Evolutionary conservation across 2,113 vertebrate species (phyloP), one percentile per base, ranked within the genome.

Genomic region (Sisor rabdophorus): DNA sequence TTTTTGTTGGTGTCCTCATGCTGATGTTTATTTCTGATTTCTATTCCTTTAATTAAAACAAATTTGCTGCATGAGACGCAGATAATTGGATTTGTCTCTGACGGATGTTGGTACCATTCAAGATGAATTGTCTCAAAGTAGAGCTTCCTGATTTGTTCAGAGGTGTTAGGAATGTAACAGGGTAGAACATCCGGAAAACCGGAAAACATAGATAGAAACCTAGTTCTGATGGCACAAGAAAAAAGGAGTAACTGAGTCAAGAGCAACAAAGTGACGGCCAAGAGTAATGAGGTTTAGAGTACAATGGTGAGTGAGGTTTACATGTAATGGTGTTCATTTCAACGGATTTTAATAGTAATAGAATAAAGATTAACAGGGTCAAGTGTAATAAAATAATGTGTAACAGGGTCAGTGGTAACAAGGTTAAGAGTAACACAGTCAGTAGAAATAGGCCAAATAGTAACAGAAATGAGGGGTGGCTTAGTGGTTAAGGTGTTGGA

Each of bases 21-120:
- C 89, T 76, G 89, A 85, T 83, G 81, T 86, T 89, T 91, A 89
- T 92, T 92, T 92, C 89, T 89, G 89, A 48, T 90, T 86, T 87
- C 86, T 85, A 86, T 90, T 91, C 84, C 85, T 77, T 87, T 90
- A 89, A 91, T 91, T 91, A 92, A 88, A 92, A 88, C 88, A 91
- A 91, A 92, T 92, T 91, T 92, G 86, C 90, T 86, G 90, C 89
- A 91, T 90, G 89, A 91, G 90, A 91, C 82, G 80, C 87, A 89
- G 91, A 92, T 93, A 91, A 92, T 90, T 93, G 89, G 91, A 92
- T 93, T 93, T 91, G 91, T 89, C 87, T 91, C 88, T 91, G 88
- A 82, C 65, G 79, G 87, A 91, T 85, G 87, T 16, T 81, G 83
- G 84, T 83, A 88, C 86, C 84, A 87, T 89, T 88, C 85, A 88